Percentiles rank a stretch among this genome's conserved stretches.
Evolutionary conservation across 2,888 invertebrate species (phyloP).

Genomic region (Baccha elongata): DNA sequence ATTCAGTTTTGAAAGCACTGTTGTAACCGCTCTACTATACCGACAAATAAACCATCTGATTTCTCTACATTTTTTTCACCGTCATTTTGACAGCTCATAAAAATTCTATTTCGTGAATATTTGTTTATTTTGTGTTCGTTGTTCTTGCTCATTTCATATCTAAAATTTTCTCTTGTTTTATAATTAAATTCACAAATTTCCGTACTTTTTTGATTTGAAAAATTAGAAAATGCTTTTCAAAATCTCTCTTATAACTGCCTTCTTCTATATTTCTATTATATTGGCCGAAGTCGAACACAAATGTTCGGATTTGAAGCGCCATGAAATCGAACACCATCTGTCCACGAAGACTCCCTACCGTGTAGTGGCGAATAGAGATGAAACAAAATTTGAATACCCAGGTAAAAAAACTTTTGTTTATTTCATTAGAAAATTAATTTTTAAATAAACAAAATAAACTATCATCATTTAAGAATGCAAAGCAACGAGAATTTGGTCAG

Average conservation of each 20-base stretch:
- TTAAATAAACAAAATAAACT: slow-evolving; percentile 28
- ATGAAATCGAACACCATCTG: slow-evolving; percentile 84
- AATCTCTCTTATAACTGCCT: slow-evolving; percentile 46
- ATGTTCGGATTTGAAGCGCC: slow-evolving; percentile 76
- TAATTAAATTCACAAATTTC: slow-evolving; percentile 54
- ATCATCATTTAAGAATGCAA: slow-evolving; percentile 84
- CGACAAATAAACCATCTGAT: slow-evolving; percentile 35
- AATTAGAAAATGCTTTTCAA: slow-evolving; percentile 58
- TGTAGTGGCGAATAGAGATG: slow-evolving; percentile 86
- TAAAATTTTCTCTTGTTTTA: slow-evolving; percentile 49
- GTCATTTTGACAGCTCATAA: slow-evolving; percentile 64
- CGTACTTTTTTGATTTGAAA: slow-evolving; percentile 21
- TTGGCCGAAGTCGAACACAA: slow-evolving; percentile 57
- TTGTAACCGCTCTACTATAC: slow-evolving; percentile 1
- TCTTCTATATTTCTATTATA: slow-evolving; percentile 64
- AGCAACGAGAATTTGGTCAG: slow-evolving; percentile 88
- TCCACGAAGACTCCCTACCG: slow-evolving; percentile 90
- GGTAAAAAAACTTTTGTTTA: slow-evolving; percentile 82
- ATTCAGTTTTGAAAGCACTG: slow-evolving; percentile 39
- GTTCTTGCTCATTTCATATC: slow-evolving; percentile 34
- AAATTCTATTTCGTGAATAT: slow-evolving; percentile 54
- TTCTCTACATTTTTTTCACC: slow-evolving; percentile 20
- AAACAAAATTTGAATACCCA: slow-evolving; percentile 84
- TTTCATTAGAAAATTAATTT: neutral
- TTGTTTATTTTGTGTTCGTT: slow-evolving; percentile 68